Evolutionary conservation across 1,140 invertebrate species (phyloP).

Genomic region (Cyclargus thomasi): DNA sequence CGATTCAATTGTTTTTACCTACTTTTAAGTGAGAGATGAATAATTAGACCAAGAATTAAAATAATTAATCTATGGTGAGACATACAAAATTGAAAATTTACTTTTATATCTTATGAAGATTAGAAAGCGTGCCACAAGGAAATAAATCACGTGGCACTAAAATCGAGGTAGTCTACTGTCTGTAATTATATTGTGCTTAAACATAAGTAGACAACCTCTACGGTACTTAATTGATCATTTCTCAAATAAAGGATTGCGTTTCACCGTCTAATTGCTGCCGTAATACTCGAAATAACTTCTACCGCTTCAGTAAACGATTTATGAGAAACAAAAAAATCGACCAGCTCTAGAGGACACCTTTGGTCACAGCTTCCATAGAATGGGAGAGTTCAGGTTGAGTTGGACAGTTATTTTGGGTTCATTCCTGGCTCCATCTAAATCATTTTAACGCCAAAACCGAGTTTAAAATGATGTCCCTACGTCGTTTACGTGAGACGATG

Average conservation of each 20-base stretch:
- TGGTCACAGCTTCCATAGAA: not conserved
- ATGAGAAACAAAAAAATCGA: constrained; percentile 29
- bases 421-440: constrained; percentile 49
- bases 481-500: constrained; percentile 27
- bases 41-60: too few species aligned
- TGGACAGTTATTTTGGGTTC: constrained; percentile 48
- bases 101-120: too few species aligned
- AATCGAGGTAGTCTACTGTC: not conserved
- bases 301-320: constrained; percentile 43
- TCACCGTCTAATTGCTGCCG: constrained; percentile 44
- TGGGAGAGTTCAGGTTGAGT: constrained; percentile 27
- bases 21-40: too few species aligned
- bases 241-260: constrained; percentile 33
- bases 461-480: constrained; percentile 36
- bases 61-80: too few species aligned
- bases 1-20: too few species aligned
- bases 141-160: too few species aligned
- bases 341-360: not conserved
- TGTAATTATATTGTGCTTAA: not conserved
- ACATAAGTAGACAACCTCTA: constrained; percentile 6
- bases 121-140: too few species aligned
- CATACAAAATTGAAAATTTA: too few species aligned
- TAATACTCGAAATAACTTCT: constrained; percentile 40
- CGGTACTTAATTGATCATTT: constrained; percentile 34
- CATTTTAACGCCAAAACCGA: constrained; percentile 62